phyloP scores from a whole-genome alignment of 2,888 invertebrate genomes.

The Stegana nigrithorax region DNA sequence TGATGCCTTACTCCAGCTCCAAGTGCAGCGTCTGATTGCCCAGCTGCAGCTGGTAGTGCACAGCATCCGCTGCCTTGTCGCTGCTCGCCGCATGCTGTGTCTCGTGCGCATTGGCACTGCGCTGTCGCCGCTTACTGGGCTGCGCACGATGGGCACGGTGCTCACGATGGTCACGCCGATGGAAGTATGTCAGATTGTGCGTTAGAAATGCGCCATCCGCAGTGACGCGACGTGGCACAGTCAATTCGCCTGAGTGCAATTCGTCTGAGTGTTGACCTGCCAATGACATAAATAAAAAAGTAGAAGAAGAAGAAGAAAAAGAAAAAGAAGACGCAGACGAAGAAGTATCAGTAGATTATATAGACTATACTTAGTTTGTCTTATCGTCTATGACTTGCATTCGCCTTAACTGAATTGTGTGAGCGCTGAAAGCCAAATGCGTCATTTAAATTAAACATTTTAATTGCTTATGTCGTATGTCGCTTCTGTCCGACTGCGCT shows the following conservation, averaged over 20 bases:
- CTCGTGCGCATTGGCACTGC: constrained; percentile 28
- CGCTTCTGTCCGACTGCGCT: neutral
- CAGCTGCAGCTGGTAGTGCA: constrained; percentile 45
- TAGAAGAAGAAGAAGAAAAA: too few species aligned
- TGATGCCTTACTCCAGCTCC: constrained; percentile 68
- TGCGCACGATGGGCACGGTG: too few species aligned
- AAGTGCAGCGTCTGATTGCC: constrained; percentile 64
- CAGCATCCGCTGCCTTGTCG: neutral
- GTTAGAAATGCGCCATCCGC: constrained; percentile 62
- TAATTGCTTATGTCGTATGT: neutral
- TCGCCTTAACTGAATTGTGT: neutral
- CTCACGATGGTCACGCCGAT: constrained; percentile 48
- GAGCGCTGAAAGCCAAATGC: neutral
- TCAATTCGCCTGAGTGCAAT: constrained; percentile 59
- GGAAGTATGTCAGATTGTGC: constrained; percentile 63
- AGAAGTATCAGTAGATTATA: too few species aligned
- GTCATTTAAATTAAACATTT: neutral
- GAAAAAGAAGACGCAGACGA: too few species aligned
- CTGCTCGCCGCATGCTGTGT: neutral
- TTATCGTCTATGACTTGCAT: too few species aligned
- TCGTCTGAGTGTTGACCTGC: constrained; percentile 64
- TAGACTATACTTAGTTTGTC: neutral
- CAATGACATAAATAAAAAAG: constrained; percentile 5
- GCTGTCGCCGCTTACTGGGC: constrained; percentile 44
- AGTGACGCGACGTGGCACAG: constrained; percentile 65